Conservation (phyloP, 2,888 invertebrate species). For the Eristalis tenax region DNA sequence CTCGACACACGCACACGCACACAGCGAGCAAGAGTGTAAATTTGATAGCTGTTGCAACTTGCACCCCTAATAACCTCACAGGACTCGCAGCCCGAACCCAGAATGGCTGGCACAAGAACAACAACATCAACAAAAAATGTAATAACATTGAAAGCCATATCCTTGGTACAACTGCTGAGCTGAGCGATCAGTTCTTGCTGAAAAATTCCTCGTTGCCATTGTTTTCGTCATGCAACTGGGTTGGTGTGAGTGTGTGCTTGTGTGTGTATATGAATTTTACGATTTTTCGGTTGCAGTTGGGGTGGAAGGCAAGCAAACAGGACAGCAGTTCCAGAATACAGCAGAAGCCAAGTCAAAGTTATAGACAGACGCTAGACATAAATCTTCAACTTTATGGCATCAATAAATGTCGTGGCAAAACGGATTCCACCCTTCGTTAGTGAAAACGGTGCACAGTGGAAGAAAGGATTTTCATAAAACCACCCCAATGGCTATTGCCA, state of each 20-base stretch:
- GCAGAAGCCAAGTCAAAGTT: slow-evolving; percentile 66
- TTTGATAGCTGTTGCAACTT: slow-evolving; percentile 69
- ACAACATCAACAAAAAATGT: slow-evolving; percentile 16
- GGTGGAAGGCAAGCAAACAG: slow-evolving; percentile 28
- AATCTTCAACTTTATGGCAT: slow-evolving; percentile 81
- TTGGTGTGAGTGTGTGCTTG: background rate
- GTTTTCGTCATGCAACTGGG: slow-evolving; percentile 23
- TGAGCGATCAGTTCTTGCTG: slow-evolving; percentile 47
- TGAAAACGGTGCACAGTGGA: slow-evolving; percentile 28
- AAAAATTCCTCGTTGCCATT: slow-evolving; percentile 40
- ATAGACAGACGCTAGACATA: slow-evolving; percentile 75
- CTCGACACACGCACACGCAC: background rate
- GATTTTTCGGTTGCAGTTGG: slow-evolving; percentile 44
- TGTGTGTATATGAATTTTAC: slow-evolving; percentile 47
- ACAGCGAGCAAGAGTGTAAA: slow-evolving; percentile 49
- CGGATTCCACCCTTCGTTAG: slow-evolving; percentile 69
- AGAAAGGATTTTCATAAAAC: slow-evolving; percentile 61
- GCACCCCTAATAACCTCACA: slow-evolving; percentile 61
- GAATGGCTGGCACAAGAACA: background rate
- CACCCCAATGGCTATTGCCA: slow-evolving; percentile 64
- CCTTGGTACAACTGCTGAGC: slow-evolving; percentile 37
- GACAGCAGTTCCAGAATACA: slow-evolving; percentile 37
- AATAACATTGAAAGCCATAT: slow-evolving; percentile 62
- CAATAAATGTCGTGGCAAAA: slow-evolving; percentile 81
- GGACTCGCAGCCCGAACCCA: background rate